Evolutionary conservation across 2,888 invertebrate genomes (phyloP), one percentile per base, ranked within the genome.

Genomic region (Blastobasis lacticolella): DNA sequence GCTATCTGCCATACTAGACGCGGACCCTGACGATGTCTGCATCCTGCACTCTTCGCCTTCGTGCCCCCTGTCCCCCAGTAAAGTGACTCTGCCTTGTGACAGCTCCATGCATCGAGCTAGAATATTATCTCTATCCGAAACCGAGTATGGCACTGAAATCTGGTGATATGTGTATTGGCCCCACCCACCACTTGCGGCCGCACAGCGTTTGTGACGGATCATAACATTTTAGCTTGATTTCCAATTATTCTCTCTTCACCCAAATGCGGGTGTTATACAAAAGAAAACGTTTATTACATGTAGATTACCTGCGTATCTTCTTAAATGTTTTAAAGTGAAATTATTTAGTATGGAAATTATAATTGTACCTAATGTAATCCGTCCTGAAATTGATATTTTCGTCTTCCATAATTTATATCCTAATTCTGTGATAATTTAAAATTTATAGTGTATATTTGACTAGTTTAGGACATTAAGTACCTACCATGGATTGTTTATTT

Each of bases 81-180:
- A 91, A 74, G 91, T 92, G 52, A 91, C 91, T 57, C 86, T 92
- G 67, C 92, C 91, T 57, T 82, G 84, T 50, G 92, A 92, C 77
- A 84, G 90, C 58, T 87, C 85, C 55, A 87, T 90, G 75, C 92
- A 91, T 73, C 89, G 91, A 60, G 92, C 91, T 53, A 88, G 91
- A 70, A 91, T 93, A 56, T 86, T 94, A 58, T 91, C 92, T 54
- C 89, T 91, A 57, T 85, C 90, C 53, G 88, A 87, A 68, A 86
- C 91, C 9, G 91, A 92, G 61, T 89, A 89, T 62, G 91, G 91
- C 57, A 94, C 94, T 52, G 94, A 94, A 87, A 94, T 94, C 72
- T 94, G 94, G 94, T 94, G 89, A 84, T n/a, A n/a, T n/a, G n/a
- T n/a, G n/a, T n/a, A n/a, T n/a, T n/a, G n/a, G n/a, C n/a, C n/a